Conservation (phyloP, 2,113 vertebrate species). For the Coracopsis vasa region DNA sequence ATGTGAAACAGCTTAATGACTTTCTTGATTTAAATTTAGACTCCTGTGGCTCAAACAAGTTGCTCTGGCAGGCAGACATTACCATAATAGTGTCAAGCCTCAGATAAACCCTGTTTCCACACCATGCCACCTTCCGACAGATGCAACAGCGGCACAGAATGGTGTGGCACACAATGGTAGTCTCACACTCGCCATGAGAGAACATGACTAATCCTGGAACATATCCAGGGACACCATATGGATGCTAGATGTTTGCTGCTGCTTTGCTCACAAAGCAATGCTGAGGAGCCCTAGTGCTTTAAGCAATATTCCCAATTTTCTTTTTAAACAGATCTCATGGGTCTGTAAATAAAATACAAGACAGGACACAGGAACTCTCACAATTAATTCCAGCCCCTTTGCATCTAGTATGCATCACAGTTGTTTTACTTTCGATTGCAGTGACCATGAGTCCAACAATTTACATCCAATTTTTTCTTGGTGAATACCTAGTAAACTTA, state of each 20-base stretch:
- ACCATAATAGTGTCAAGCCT: fast-evolving
- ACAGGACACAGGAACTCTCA: neutral
- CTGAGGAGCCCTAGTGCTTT: neutral
- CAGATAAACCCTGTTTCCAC: neutral
- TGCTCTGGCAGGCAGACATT: neutral
- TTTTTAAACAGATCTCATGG: neutral
- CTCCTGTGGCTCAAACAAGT: neutral
- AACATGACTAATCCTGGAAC: neutral
- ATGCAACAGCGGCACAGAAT: neutral
- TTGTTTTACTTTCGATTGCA: neutral
- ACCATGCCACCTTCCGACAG: neutral
- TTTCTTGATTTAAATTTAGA: neutral
- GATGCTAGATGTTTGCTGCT: neutral
- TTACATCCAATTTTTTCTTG: neutral
- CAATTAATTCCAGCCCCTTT: neutral
- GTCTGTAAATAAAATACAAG: neutral
- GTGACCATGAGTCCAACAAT: neutral
- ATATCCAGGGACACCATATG: neutral
- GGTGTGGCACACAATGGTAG: neutral
- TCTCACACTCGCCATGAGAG: neutral
- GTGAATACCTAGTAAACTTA: neutral
- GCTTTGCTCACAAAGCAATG: neutral
- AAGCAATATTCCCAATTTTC: neutral
- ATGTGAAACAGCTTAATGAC: neutral
- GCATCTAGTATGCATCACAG: neutral